These are phyloP conservation scores for Platycheirus albimanus DNA, from an alignment of 2,888 invertebrate genomes.

Conservation along the genomic window DNA sequence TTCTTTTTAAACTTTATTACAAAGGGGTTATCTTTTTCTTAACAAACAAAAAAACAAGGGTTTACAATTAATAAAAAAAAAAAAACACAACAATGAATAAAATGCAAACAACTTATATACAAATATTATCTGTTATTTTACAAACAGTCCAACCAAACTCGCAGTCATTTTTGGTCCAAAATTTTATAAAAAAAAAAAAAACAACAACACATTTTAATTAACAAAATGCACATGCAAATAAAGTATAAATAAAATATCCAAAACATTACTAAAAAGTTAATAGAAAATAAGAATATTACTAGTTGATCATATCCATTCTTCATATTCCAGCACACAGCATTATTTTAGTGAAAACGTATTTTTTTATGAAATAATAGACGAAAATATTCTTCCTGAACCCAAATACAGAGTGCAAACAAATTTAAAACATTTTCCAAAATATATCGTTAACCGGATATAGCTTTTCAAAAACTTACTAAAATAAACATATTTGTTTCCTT, in stretches of 20 bases:
- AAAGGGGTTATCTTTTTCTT: background rate
- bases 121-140: background rate
- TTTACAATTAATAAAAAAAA: conserved; percentile 24
- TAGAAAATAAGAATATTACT: background rate
- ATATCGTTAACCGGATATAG: too few relatives aligned
- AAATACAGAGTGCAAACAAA: too few relatives aligned
- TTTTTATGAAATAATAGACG: too few relatives aligned
- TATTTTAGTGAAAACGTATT: too few relatives aligned
- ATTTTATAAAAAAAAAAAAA: conserved; percentile 38
- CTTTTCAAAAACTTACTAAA: too few relatives aligned
- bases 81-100: conserved; percentile 35
- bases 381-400: too few relatives aligned
- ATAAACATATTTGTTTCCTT: too few relatives aligned
- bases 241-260: background rate
- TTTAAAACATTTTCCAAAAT: too few relatives aligned
- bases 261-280: background rate
- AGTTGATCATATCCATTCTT: too few relatives aligned
- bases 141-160: conserved; percentile 36
- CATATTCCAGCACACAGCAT: too few relatives aligned
- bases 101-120: conserved; percentile 24
- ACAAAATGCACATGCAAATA: conserved; percentile 44
- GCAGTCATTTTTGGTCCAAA: conserved; percentile 75
- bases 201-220: conserved; percentile 27
- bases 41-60: too few relatives aligned
- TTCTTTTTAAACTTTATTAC: background rate